Evolutionary conservation across 2,797 vertebrate species (phyloP).

Genomic region (Paedocypris micromegethes): DNA sequence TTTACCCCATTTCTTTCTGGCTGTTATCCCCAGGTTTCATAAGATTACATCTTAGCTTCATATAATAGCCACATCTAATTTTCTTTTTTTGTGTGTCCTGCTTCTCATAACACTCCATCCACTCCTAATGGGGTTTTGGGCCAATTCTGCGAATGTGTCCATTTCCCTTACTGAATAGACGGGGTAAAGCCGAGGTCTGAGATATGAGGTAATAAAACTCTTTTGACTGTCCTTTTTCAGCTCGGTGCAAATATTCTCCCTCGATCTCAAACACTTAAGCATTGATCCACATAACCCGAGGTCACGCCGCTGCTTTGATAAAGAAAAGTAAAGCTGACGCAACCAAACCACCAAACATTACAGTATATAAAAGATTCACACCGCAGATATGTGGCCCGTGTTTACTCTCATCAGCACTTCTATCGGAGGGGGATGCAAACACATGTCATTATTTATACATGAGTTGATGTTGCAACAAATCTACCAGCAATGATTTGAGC

Average conservation of each 20-base stretch:
- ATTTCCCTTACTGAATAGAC: slow-evolving; percentile 12
- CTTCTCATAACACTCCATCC: slow-evolving; percentile 6
- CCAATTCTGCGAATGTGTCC: slow-evolving; percentile 20
- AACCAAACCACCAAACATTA: slow-evolving; percentile 46
- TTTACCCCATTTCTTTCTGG: slow-evolving; percentile 42
- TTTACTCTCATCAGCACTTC: slow-evolving; percentile 33
- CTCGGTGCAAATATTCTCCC: slow-evolving; percentile 11
- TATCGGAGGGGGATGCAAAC: slow-evolving; percentile 29
- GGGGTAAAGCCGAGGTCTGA: slow-evolving; percentile 6
- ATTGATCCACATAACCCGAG: slow-evolving; percentile 15
- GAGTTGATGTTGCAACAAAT: slow-evolving; percentile 34
- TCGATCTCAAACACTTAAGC: slow-evolving; percentile 14
- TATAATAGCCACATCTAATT: slow-evolving; percentile 42
- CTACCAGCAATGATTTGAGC: slow-evolving; percentile 5
- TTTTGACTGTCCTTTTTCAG: slow-evolving; percentile 14
- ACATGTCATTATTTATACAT: slow-evolving; percentile 47
- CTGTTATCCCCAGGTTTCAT: slow-evolving; percentile 51
- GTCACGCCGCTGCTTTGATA: slow-evolving; percentile 42
- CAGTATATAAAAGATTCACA: slow-evolving; percentile 48
- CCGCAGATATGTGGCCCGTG: slow-evolving; percentile 40
- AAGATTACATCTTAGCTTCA: slow-evolving; percentile 51
- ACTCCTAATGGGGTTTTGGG: slow-evolving; percentile 11
- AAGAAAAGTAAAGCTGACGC: slow-evolving; percentile 41
- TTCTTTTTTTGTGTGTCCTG: slow-evolving; percentile 31
- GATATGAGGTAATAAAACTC: slow-evolving; percentile 15